phyloP scores from a whole-genome alignment of 1,140 invertebrate species.

The Octopus bimaculoides region DNA sequence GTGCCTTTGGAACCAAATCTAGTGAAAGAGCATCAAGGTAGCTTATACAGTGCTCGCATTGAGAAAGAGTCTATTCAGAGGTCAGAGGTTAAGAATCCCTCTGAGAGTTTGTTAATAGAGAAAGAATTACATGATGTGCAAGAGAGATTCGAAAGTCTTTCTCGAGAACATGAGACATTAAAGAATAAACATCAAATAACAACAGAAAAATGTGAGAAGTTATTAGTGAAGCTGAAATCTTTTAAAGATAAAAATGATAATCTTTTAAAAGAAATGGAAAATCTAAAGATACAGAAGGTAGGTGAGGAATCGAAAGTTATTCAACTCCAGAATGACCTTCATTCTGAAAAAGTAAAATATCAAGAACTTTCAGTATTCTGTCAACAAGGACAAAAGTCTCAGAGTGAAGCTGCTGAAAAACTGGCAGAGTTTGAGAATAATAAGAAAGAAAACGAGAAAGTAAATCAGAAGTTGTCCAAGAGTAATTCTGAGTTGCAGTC shows the following conservation, averaged over 20 bases:
- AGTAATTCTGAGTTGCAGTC: no score
- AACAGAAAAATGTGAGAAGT: constrained; percentile 51
- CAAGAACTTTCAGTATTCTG: not conserved
- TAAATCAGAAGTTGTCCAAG: no score
- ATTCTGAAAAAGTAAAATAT: not conserved
- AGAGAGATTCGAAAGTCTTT: constrained; percentile 22
- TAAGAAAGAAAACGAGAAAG: no score
- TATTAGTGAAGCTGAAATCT: constrained; percentile 49
- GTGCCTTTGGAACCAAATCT: not conserved
- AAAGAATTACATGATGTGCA: not conserved
- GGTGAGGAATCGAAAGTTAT: not conserved
- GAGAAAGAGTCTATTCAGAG: not conserved
- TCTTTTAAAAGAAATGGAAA: constrained; percentile 27
- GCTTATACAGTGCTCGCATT: not conserved
- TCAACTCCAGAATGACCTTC: not conserved
- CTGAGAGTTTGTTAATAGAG: not conserved
- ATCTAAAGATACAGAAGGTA: not conserved
- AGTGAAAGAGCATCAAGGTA: not conserved
- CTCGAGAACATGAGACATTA: constrained; percentile 32
- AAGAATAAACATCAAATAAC: constrained; percentile 33
- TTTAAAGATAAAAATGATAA: constrained; percentile 54
- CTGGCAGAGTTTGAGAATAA: no score
- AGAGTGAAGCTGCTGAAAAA: no score
- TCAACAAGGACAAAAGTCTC: no score
- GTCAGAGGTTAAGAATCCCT: not conserved